Evolutionary conservation across 2,113 vertebrate species (phyloP).

Genomic region (Rissa tridactyla): DNA sequence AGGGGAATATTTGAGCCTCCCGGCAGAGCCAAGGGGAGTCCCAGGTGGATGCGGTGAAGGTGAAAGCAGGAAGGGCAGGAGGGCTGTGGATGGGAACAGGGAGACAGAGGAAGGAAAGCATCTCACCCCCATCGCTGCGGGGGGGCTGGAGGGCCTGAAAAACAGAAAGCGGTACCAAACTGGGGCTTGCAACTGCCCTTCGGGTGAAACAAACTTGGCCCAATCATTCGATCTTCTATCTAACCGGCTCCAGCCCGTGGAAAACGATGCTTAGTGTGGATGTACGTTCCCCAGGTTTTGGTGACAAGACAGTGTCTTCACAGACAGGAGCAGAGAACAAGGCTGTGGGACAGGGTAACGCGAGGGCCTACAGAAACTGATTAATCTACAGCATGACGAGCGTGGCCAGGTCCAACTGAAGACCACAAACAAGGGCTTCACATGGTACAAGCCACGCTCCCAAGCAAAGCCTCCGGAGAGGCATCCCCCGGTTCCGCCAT

Average conservation of each 20-base stretch:
- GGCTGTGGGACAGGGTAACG: not conserved
- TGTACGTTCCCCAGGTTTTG: not conserved
- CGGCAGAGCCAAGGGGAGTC: not conserved
- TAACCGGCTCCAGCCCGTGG: not conserved
- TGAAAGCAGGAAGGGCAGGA: not conserved
- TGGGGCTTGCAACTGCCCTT: not conserved
- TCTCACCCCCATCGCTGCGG: fast-evolving
- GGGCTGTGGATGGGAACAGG: not conserved
- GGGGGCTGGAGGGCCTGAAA: not conserved
- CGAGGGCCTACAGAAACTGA: not conserved
- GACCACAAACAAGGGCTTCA: not conserved
- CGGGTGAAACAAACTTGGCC: not conserved
- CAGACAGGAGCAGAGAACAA: not conserved
- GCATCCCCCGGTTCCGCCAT: not conserved
- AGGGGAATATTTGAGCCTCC: not conserved
- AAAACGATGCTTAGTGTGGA: fast-evolving
- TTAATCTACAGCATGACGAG: fast-evolving
- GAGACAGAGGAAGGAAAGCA: not conserved
- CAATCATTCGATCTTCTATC: not conserved
- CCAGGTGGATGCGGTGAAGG: not conserved
- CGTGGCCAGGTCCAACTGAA: not conserved
- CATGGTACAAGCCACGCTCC: not conserved
- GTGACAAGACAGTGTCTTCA: not conserved
- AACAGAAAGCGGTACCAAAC: not conserved
- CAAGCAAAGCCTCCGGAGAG: not conserved